A percentile compares a stretch with the other conserved stretches of the same genome.
phyloP scores from a whole-genome alignment of 92 coral and sea anemone species.

The Phymanthus crucifer region DNA sequence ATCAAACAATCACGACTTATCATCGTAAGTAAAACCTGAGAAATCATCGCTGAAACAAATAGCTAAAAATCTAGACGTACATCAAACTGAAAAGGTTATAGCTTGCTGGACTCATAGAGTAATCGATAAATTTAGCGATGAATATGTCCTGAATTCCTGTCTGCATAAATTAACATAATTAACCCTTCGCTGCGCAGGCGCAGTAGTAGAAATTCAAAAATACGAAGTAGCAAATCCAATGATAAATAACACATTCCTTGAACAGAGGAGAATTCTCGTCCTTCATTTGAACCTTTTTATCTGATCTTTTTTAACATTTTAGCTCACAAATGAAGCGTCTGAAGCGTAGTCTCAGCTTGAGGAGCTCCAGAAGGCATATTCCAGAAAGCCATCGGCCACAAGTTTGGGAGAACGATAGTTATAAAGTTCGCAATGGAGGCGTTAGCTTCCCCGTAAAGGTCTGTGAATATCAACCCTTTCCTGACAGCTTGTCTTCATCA shows the following conservation, averaged over 20 bases:
- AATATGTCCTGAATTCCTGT: neutral
- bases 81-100: neutral
- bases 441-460: conserved; percentile 99
- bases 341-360: conserved; percentile 86
- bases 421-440: conserved; percentile 99
- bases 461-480: conserved; percentile 16
- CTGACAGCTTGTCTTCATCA: neutral
- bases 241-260: conserved; percentile 31
- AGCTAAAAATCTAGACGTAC: neutral
- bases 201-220: conserved; percentile 21
- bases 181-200: conserved; percentile 6
- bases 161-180: conserved; percentile 28
- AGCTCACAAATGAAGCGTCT: conserved; percentile 73
- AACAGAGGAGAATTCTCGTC: conserved; percentile 12
- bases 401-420: conserved; percentile 98
- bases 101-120: neutral
- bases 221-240: conserved; percentile 32
- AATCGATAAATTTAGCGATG: conserved; percentile 34
- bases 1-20: too few relatives aligned
- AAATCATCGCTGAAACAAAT: neutral
- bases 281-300: conserved; percentile 18
- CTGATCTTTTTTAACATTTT: neutral
- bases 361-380: conserved; percentile 90
- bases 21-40: neutral
- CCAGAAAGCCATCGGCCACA: conserved; percentile 98